Conservation (phyloP, 2,888 invertebrate species). For the Trissoscelio sp. region DNA sequence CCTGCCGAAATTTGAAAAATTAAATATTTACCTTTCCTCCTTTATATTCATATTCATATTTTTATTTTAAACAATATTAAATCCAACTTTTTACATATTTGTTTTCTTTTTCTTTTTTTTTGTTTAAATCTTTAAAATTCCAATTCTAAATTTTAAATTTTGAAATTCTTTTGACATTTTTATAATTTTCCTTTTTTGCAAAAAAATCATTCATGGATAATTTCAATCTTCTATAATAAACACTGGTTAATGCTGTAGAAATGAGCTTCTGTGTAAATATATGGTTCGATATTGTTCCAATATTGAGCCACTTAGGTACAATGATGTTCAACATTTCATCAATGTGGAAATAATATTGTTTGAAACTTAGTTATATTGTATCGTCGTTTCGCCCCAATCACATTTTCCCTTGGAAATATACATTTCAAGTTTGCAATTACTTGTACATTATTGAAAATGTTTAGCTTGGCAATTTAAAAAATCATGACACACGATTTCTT, state of each 20-base stretch:
- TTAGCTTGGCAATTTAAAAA: too few species aligned
- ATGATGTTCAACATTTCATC: slow-evolving; percentile 55
- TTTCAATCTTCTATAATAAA: slow-evolving; percentile 19
- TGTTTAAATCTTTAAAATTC: too few species aligned
- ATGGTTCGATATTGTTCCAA: slow-evolving; percentile 41
- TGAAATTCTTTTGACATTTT: too few species aligned
- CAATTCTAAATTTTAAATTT: too few species aligned
- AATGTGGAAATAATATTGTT: slow-evolving; percentile 55
- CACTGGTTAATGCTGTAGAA: slow-evolving; percentile 4
- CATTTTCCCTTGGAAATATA: slow-evolving; percentile 17
- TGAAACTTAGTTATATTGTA: slow-evolving; percentile 41
- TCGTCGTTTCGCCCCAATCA: slow-evolving; percentile 21
- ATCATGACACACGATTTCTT: too few species aligned
- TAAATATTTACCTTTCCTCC: too few species aligned
- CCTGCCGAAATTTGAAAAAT: slow-evolving; percentile 11
- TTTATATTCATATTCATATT: too few species aligned
- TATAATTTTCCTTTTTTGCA: too few species aligned
- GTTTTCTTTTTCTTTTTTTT: too few species aligned
- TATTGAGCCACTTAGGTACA: slow-evolving; percentile 50
- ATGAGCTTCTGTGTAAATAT: slow-evolving; percentile 44
- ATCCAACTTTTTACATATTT: too few species aligned
- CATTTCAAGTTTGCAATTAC: slow-evolving; percentile 36
- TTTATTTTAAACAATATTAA: too few species aligned
- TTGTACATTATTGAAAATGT: slow-evolving; percentile 12
- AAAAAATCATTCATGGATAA: too few species aligned